phyloP scores from a whole-genome alignment of 2,797 vertebrate genomes.

The Hylomyscus alleni region DNA sequence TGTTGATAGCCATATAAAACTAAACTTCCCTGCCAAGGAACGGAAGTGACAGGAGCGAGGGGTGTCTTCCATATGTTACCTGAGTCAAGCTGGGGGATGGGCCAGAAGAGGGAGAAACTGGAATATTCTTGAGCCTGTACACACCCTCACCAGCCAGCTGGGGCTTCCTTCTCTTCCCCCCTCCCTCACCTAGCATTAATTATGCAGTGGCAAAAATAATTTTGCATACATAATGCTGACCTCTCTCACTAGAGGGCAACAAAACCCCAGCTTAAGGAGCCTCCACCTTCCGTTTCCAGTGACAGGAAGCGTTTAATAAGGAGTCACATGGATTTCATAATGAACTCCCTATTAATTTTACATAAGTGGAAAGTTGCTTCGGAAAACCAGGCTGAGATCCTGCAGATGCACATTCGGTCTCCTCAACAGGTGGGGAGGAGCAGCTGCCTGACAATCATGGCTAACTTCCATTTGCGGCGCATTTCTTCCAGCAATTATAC shows the following conservation, averaged over 20 bases:
- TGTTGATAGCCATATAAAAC: constrained; percentile 80
- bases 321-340: constrained; percentile 81
- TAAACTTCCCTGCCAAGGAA: constrained; percentile 57
- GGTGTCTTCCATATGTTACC: constrained; percentile 69
- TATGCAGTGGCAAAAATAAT: constrained; percentile 87
- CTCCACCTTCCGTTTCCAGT: constrained; percentile 85
- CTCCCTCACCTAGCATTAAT: constrained; percentile 83
- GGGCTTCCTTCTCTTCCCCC: constrained; percentile 71
- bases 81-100: constrained; percentile 63
- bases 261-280: constrained; percentile 87
- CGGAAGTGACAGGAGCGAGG: constrained; percentile 62
- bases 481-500: neutral
- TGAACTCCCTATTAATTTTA: constrained; percentile 83
- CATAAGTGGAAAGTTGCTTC: constrained; percentile 81
- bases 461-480: neutral
- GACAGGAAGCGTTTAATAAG: constrained; percentile 85
- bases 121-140: neutral
- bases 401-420: constrained; percentile 6
- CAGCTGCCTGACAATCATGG: accelerated
- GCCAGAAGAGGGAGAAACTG: neutral
- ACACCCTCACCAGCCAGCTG: constrained; percentile 44
- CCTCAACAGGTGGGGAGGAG: constrained; percentile 66
- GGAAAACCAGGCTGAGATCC: constrained; percentile 73
- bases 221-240: constrained; percentile 90
- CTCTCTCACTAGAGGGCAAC: constrained; percentile 93